These are phyloP conservation scores for Cerastis leucographa DNA, from an alignment of 2,888 invertebrate genomes.

Conservation along the genomic window DNA sequence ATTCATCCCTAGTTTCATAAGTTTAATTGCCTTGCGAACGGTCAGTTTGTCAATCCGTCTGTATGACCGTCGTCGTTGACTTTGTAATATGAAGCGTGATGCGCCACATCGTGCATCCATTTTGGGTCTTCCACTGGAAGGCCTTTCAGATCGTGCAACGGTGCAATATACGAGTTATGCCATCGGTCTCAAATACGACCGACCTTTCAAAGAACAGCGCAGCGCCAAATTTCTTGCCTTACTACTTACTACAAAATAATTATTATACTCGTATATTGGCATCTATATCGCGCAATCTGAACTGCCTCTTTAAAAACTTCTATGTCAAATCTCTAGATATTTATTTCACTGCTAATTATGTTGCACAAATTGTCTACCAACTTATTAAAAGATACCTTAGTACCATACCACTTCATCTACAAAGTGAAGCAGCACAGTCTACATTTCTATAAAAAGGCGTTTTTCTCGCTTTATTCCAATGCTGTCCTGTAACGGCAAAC, in stretches of 20 bases:
- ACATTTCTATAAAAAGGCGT: background rate
- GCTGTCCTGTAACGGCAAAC: too few species aligned
- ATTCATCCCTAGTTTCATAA: too few species aligned
- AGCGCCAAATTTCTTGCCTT: background rate
- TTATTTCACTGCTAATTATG: too few species aligned
- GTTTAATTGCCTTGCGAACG: slow-evolving; percentile 6
- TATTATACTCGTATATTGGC: background rate
- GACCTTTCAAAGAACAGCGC: background rate
- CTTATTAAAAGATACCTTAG: too few species aligned
- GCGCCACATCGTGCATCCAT: too few species aligned
- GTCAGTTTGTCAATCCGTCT: slow-evolving; percentile 39
- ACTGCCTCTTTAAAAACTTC: background rate
- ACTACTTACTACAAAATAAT: background rate
- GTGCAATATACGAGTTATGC: background rate
- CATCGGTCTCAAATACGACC: background rate
- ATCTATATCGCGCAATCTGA: background rate
- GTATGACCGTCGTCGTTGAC: slow-evolving; percentile 11
- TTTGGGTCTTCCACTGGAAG: background rate
- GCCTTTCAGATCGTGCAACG: background rate
- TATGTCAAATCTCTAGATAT: background rate
- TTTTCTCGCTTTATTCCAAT: slow-evolving; percentile 3
- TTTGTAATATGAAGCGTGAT: background rate
- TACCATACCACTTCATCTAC: too few species aligned
- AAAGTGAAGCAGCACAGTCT: too few species aligned
- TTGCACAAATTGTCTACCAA: too few species aligned